phyloP scores from a whole-genome alignment of 2,113 vertebrate genomes.

The Rostratula benghalensis region DNA sequence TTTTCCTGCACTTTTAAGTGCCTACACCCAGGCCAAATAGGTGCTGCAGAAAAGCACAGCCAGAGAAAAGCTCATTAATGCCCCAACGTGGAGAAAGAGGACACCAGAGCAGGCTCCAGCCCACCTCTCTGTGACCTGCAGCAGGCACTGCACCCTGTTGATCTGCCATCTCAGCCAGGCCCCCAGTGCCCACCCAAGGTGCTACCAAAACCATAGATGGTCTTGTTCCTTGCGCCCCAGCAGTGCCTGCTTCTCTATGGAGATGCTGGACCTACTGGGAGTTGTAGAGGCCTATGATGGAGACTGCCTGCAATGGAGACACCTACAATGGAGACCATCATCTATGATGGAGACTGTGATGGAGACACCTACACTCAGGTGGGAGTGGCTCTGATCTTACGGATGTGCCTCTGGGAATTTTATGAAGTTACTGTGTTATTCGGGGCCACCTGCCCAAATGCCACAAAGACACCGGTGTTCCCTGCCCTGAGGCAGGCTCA shows the following conservation, averaged over 20 bases:
- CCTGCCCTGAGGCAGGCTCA: accelerated
- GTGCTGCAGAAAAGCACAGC: background rate
- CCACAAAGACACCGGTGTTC: background rate
- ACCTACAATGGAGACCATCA: no score
- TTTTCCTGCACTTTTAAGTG: background rate
- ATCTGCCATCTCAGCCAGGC: background rate
- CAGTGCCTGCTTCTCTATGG: background rate
- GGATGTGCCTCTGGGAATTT: background rate
- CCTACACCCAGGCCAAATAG: background rate
- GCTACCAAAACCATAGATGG: accelerated
- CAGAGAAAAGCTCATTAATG: background rate
- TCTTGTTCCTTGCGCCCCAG: background rate
- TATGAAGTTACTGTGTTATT: background rate
- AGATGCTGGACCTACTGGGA: no score
- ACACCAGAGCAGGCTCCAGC: background rate
- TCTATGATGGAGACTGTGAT: background rate
- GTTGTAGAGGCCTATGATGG: background rate
- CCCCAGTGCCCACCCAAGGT: accelerated
- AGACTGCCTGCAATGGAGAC: accelerated
- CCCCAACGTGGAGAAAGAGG: accelerated
- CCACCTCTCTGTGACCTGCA: background rate
- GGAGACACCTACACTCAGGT: background rate
- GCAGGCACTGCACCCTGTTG: accelerated
- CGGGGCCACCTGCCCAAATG: background rate
- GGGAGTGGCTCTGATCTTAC: background rate